Base-by-base conservation (phyloP, 2,888 invertebrate genomes). In the Syritta pipiens region DNA sequence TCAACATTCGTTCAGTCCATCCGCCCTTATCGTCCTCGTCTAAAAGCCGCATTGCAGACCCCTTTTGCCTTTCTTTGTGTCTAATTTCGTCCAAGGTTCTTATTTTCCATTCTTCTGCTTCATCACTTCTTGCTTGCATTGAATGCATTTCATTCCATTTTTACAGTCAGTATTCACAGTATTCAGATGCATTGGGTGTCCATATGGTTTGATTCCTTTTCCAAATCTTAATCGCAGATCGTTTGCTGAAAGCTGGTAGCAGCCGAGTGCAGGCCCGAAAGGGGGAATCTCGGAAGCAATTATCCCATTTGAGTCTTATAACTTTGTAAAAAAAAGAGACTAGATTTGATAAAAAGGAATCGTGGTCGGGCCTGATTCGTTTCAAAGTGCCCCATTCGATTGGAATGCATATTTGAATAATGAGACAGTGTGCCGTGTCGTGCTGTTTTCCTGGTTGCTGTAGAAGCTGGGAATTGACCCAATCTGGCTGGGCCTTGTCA, bases 391-490 rank as follows among this genome's bases (percentile, higher is more conserved):
- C 44, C 51, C 59, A 60, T 75, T 26, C 42, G 65, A 55, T 67
- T 42, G 72, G 72, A 65, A 77, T 67, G 72, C 60, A 67, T 67
- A 77, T 77, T 77, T 77, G 77, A 77, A 77, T 77, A 77, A 77
- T 77, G 77, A 65, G n/a, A n/a, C n/a, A n/a, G n/a, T n/a, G n/a
- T n/a, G n/a, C 68, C 75, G 51, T 67, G 63, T 53, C 53, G 68
- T 75, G 53, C 74, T 32, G 32, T 40, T 10, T 24, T 63, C 30
- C 30, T 32, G 28, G 17, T 51, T 76, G 74, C 74, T 79, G 74
- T 74, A 79, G n/a, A n/a, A n/a, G n/a, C n/a, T 79, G 79, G 79
- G 79, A 79, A 79, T 67, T 79, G 79, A 79, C 79, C 79, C 79
- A 79, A 79, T 79, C 79, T 74, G 67, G 79, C 37, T 55, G 79